phyloP scores from a whole-genome alignment of 2,797 vertebrate species.

The Sparus aurata region DNA sequence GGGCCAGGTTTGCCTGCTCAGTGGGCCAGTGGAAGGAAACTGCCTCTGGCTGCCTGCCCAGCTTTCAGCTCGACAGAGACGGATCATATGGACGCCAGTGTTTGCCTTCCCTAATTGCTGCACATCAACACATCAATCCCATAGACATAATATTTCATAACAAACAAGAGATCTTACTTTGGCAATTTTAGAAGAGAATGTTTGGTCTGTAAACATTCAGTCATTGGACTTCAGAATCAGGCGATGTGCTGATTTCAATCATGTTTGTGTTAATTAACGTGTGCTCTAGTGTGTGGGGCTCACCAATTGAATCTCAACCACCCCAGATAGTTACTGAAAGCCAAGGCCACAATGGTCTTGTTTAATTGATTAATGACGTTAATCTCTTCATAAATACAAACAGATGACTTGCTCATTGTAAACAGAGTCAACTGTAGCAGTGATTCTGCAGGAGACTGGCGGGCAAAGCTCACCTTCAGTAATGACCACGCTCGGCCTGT shows the following conservation, averaged over 20 bases:
- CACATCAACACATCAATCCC: slow-evolving; percentile 64
- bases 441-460: background rate
- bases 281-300: background rate
- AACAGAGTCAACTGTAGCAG: slow-evolving; percentile 7
- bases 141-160: slow-evolving; percentile 53
- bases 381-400: slow-evolving; percentile 18
- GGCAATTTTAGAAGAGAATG: slow-evolving; percentile 2
- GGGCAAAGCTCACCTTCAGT: background rate
- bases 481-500: background rate
- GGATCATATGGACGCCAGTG: slow-evolving; percentile 73
- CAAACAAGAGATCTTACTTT: slow-evolving; percentile 25
- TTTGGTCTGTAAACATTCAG: background rate
- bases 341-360: background rate
- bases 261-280: background rate
- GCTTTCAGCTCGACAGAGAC: slow-evolving; percentile 76
- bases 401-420: background rate
- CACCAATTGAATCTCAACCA: slow-evolving; percentile 10
- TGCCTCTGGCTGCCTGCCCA: slow-evolving; percentile 71
- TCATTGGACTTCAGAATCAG: background rate
- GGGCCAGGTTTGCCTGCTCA: slow-evolving; percentile 65
- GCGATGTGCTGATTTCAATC: background rate
- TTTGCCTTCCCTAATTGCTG: slow-evolving; percentile 67
- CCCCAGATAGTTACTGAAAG: background rate
- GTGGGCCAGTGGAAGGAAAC: slow-evolving; percentile 67
- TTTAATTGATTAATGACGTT: slow-evolving; percentile 22